A percentile compares a stretch with the other conserved stretches of the same genome.
Evolutionary conservation across 2,888 invertebrate species (phyloP).

Genomic region (Muschampia plurimacula): DNA sequence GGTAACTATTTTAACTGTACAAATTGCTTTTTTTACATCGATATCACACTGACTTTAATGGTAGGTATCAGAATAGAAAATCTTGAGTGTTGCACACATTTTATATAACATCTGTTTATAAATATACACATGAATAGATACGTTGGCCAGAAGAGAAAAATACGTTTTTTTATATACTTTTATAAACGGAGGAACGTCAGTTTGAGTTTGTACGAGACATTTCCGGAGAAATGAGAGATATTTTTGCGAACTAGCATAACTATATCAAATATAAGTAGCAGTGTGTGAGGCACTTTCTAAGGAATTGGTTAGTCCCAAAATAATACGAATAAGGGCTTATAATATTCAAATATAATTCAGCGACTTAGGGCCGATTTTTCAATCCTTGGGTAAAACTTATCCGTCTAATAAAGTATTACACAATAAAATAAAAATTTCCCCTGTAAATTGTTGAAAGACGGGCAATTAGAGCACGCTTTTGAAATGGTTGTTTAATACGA

Average conservation of each 20-base stretch:
- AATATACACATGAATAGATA: slow-evolving; percentile 17
- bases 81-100: slow-evolving; percentile 37
- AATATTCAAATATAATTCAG: neutral
- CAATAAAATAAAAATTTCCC: too few relatives aligned
- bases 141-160: slow-evolving; percentile 32
- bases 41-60: slow-evolving; percentile 69
- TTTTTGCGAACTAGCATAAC: neutral
- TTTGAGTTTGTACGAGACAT: slow-evolving; percentile 14
- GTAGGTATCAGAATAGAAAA: slow-evolving; percentile 26
- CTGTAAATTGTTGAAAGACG: too few relatives aligned
- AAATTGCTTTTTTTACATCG: slow-evolving; percentile 56
- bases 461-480: too few relatives aligned
- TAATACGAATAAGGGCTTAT: neutral
- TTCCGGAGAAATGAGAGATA: neutral
- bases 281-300: slow-evolving; percentile 1
- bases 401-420: too few relatives aligned
- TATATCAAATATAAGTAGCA: neutral
- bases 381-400: too few relatives aligned
- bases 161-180: slow-evolving; percentile 1
- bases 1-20: slow-evolving; percentile 64
- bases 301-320: neutral
- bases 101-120: slow-evolving; percentile 12
- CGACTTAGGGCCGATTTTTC: too few relatives aligned
- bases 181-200: slow-evolving; percentile 21
- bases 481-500: too few relatives aligned